Evolutionary conservation across 2,113 vertebrate species (phyloP).

Genomic region (Salvelinus sp.): DNA sequence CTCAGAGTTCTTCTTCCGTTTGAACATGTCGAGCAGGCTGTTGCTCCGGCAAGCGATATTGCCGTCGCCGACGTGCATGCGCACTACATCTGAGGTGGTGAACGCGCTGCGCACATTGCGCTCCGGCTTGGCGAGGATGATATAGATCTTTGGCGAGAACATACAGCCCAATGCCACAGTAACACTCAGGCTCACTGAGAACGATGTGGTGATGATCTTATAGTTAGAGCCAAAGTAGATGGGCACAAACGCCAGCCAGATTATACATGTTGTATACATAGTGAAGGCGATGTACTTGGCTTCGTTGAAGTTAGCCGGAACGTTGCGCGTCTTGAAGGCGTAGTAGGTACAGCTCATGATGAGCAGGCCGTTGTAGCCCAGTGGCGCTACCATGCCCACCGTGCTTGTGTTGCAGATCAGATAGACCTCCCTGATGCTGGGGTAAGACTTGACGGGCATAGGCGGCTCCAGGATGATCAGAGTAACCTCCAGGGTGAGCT

Average conservation of each 20-base stretch:
- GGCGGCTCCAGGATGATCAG: slow-evolving; percentile 94
- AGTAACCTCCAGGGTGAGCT: slow-evolving; percentile 88
- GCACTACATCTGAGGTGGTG: slow-evolving; percentile 95
- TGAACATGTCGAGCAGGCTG: slow-evolving; percentile 95
- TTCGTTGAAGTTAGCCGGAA: slow-evolving; percentile 97
- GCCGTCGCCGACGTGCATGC: slow-evolving; percentile 97
- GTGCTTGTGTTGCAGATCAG: slow-evolving; percentile 99
- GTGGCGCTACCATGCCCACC: slow-evolving; percentile 88
- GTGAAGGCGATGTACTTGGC: slow-evolving; percentile 99
- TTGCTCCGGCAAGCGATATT: slow-evolving; percentile 92
- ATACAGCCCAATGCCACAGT: slow-evolving; percentile 97
- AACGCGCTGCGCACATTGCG: slow-evolving; percentile 97
- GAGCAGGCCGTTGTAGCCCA: slow-evolving; percentile 95
- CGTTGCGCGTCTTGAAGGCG: slow-evolving; percentile 97
- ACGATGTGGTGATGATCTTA: slow-evolving; percentile 98
- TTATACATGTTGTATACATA: slow-evolving; percentile 99
- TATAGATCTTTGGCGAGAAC: slow-evolving; percentile 99
- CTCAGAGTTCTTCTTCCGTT: slow-evolving; percentile 91
- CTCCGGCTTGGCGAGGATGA: slow-evolving; percentile 96
- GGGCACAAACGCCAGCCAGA: slow-evolving; percentile 97
- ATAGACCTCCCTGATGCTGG: slow-evolving; percentile 94
- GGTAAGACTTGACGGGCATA: slow-evolving; percentile 91
- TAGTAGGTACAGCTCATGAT: slow-evolving; percentile 99
- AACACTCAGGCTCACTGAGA: slow-evolving; percentile 95
- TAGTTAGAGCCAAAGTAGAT: slow-evolving; percentile 99